Evolutionary conservation across 1,140 invertebrate species (phyloP).

Genomic region (Battus philenor): DNA sequence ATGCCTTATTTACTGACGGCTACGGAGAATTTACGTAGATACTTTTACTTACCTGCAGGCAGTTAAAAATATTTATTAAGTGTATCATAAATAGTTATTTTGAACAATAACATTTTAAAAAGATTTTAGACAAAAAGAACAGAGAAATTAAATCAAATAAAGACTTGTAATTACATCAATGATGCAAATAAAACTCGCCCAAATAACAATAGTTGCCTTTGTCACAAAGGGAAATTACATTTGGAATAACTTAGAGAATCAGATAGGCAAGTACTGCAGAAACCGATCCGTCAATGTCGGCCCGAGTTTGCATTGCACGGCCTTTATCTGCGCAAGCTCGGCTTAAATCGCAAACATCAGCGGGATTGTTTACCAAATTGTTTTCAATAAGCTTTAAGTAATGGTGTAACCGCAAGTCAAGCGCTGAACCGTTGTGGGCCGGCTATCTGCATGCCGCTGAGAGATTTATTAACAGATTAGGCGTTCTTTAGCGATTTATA

Average conservation of each 20-base stretch:
- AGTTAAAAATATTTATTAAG: slow-evolving; percentile 2
- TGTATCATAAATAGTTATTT: too few species aligned
- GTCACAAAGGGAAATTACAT: slow-evolving; percentile 63
- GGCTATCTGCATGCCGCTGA: slow-evolving; percentile 40
- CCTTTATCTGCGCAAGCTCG: slow-evolving; percentile 64
- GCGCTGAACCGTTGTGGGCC: slow-evolving; percentile 36
- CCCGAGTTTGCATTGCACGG: slow-evolving; percentile 66
- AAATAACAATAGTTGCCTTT: slow-evolving; percentile 62
- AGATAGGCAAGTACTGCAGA: slow-evolving; percentile 66
- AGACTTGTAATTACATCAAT: too few species aligned
- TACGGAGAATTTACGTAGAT: slow-evolving; percentile 25
- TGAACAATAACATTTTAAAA: too few species aligned
- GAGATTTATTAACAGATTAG: slow-evolving; percentile 55
- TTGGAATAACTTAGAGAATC: slow-evolving; percentile 70
- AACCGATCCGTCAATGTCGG: slow-evolving; percentile 72
- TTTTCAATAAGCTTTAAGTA: slow-evolving; percentile 70
- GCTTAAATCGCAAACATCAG: slow-evolving; percentile 68
- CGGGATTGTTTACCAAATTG: slow-evolving; percentile 70
- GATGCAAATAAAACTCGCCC: slow-evolving; percentile 43
- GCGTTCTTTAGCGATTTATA: slow-evolving; percentile 57
- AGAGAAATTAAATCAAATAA: background rate
- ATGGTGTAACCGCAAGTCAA: slow-evolving; percentile 45
- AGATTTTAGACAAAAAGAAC: background rate
- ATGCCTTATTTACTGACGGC: slow-evolving; percentile 65
- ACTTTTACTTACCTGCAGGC: slow-evolving; percentile 19